phyloP scores from a whole-genome alignment of 2,888 invertebrate genomes.

The Tenthredo livida region DNA sequence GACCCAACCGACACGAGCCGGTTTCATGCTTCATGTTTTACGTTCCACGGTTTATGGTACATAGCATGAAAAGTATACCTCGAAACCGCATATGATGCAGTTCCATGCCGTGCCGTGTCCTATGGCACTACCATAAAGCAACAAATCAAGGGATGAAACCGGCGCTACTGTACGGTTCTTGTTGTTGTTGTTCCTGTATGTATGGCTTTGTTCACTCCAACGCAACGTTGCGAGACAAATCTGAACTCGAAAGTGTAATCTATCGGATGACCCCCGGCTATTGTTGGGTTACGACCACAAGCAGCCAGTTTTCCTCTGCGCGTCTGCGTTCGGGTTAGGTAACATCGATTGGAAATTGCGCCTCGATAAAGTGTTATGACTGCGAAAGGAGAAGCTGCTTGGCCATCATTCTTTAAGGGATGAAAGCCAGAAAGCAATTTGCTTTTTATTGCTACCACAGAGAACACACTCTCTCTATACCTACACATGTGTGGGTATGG shows the following conservation, averaged over 20 bases:
- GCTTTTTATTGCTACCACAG: constrained; percentile 24
- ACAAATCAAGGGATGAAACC: constrained; percentile 27
- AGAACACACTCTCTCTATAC: not conserved
- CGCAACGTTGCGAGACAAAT: constrained; percentile 11
- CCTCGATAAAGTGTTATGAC: constrained; percentile 48
- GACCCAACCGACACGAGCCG: not conserved
- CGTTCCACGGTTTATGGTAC: not conserved
- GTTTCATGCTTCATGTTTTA: not conserved
- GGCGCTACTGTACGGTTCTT: not conserved
- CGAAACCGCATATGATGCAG: constrained; percentile 1
- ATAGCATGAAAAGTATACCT: constrained; percentile 16
- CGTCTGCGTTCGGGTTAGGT: not conserved
- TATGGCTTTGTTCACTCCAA: constrained; percentile 18
- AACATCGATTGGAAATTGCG: constrained; percentile 41
- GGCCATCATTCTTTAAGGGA: constrained; percentile 46
- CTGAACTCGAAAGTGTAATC: constrained; percentile 49
- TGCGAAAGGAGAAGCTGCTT: constrained; percentile 32
- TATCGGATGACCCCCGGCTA: constrained; percentile 26
- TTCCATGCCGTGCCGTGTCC: not conserved
- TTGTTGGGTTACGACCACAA: constrained; percentile 39
- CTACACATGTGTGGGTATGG: not conserved
- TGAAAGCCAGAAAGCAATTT: constrained; percentile 52
- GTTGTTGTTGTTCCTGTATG: not conserved
- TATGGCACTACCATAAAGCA: not conserved
- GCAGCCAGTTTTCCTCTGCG: constrained; percentile 9